Evolutionary conservation across 2,113 vertebrate species (phyloP).

Genomic region (Megaceryle torquata): DNA sequence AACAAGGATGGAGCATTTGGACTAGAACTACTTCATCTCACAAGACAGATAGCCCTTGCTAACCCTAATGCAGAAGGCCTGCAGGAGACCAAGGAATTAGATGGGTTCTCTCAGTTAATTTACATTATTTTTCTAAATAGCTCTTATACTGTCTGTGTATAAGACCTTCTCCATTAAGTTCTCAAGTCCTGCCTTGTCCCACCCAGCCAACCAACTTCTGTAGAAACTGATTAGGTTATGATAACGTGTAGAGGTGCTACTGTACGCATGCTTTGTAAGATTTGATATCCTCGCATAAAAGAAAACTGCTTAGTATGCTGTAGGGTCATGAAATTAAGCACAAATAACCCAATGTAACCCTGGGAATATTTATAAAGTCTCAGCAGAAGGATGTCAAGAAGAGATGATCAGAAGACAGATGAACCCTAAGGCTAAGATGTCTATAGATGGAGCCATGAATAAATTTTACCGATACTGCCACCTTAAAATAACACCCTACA

Average conservation of each 20-base stretch:
- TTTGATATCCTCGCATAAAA: background rate
- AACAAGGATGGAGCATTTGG: background rate
- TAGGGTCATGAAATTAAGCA: background rate
- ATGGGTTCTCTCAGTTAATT: background rate
- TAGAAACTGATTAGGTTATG: background rate
- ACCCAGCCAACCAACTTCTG: background rate
- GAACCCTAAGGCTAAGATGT: background rate
- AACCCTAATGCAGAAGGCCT: background rate
- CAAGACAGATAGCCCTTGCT: background rate
- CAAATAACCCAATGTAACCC: background rate
- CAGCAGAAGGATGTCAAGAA: background rate
- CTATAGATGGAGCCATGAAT: background rate
- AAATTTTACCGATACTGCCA: background rate
- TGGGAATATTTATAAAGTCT: background rate
- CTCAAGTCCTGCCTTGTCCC: background rate
- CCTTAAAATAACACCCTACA: slow-evolving; percentile 20
- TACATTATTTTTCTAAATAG: background rate
- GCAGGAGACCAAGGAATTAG: background rate
- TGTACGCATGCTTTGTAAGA: background rate
- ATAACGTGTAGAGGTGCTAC: background rate
- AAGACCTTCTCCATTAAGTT: background rate
- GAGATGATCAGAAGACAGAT: background rate
- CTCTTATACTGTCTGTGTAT: background rate
- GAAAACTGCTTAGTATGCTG: background rate
- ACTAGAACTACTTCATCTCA: background rate